These are phyloP conservation scores for Nebria salina DNA, from an alignment of 2,888 invertebrate species.

Conservation along the genomic window DNA sequence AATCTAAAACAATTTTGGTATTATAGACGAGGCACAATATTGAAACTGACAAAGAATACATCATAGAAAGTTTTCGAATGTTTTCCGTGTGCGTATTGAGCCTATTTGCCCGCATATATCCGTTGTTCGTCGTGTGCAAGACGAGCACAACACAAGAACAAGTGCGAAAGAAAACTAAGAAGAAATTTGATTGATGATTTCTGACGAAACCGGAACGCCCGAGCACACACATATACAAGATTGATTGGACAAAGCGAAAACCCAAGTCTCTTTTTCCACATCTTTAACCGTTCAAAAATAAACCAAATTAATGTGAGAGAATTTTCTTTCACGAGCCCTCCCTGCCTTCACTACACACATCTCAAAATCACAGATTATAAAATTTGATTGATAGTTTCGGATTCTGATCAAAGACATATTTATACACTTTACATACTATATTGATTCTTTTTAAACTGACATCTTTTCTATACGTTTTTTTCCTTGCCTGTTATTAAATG, in stretches of 20 bases:
- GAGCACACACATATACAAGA: constrained; percentile 11
- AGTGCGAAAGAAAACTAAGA: not conserved
- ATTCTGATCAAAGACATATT: not conserved
- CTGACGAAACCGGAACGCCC: constrained; percentile 28
- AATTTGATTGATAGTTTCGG: not conserved
- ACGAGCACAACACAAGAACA: not conserved
- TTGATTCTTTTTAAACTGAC: too few species aligned
- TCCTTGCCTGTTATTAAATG: too few species aligned
- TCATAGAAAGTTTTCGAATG: constrained; percentile 19
- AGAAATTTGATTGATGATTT: constrained; percentile 31
- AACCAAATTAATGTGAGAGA: constrained; percentile 9
- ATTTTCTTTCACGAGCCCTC: not conserved
- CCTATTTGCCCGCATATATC: constrained; percentile 23
- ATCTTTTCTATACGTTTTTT: too few species aligned
- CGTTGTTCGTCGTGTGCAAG: not conserved
- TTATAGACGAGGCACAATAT: not conserved
- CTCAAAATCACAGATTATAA: not conserved
- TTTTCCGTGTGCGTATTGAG: constrained; percentile 11
- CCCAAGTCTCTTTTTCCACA: constrained; percentile 7
- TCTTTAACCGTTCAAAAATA: constrained; percentile 22
- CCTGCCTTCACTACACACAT: not conserved
- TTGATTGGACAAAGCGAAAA: constrained; percentile 27
- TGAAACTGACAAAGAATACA: constrained; percentile 26
- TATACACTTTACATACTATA: not conserved
- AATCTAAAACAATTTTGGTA: not conserved